A percentile compares a stretch with the other conserved stretches of the same genome.
phyloP scores from a whole-genome alignment of 2,113 vertebrate genomes.

The Accipiter cooperii region DNA sequence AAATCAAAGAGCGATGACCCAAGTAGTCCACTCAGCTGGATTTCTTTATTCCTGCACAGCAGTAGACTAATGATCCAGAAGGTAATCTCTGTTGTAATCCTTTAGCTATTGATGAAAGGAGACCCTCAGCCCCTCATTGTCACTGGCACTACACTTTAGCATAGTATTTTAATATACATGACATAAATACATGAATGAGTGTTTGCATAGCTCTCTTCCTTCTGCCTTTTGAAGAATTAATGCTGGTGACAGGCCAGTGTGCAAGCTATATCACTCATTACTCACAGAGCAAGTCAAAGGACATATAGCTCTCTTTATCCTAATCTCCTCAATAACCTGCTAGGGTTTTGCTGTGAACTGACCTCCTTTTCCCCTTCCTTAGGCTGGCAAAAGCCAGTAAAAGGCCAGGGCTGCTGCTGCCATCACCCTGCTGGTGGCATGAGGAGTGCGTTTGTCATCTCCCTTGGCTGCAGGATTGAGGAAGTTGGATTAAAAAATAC shows the following conservation, averaged over 20 bases:
- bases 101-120: conserved; percentile 24
- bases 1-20: not conserved
- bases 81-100: conserved; percentile 39
- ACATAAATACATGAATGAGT: not conserved
- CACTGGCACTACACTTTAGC: not conserved
- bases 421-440: accelerated
- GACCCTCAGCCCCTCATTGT: not conserved
- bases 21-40: conserved; percentile 13
- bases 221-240: not conserved
- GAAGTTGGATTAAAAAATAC: not conserved
- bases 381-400: not conserved
- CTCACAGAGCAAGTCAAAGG: not conserved
- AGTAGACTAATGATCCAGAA: conserved; percentile 41
- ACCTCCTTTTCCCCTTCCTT: not conserved
- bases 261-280: not conserved
- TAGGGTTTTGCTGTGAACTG: not conserved
- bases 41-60: conserved; percentile 44
- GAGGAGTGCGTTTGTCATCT: not conserved
- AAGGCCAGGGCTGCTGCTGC: not conserved
- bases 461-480: not conserved
- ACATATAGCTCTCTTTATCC: not conserved
- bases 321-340: not conserved
- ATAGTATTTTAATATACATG: not conserved
- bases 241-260: not conserved
- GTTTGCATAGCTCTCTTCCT: not conserved